These are phyloP conservation scores for Phallusia fumigata DNA, from an alignment of 23 tunicate species.

Conservation along the genomic window DNA sequence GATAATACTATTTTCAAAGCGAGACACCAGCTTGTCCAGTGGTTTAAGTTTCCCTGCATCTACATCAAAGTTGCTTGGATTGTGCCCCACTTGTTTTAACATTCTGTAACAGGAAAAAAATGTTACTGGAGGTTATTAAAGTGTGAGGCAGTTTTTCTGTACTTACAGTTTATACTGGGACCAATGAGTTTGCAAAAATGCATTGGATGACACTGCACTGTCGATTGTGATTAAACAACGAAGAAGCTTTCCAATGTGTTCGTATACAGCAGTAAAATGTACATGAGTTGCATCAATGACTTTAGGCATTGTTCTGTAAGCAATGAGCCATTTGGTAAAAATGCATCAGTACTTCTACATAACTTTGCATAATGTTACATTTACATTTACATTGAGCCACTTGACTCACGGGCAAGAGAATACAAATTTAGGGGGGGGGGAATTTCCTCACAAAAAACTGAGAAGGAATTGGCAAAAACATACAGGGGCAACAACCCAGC, in stretches of 20 bases:
- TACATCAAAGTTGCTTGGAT: constrained; percentile 60
- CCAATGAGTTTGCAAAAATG: constrained; percentile 63
- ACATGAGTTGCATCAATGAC: constrained; percentile 71
- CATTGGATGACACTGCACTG: constrained; percentile 60
- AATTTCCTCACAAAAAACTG: no score
- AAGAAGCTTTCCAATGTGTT: constrained; percentile 47
- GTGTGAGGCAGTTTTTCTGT: not conserved
- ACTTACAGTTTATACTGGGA: constrained; percentile 64
- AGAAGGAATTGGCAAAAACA: no score
- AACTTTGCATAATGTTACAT: not conserved
- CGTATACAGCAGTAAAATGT: constrained; percentile 68
- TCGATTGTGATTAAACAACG: constrained; percentile 62
- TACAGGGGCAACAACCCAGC: no score
- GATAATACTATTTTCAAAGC: constrained; percentile 48
- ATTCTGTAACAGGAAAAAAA: constrained; percentile 19
- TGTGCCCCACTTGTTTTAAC: constrained; percentile 69
- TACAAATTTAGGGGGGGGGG: no score
- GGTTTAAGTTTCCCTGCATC: constrained; percentile 53
- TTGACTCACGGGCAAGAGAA: not conserved
- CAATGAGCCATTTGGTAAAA: not conserved
- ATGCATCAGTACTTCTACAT: not conserved
- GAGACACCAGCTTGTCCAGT: constrained; percentile 65
- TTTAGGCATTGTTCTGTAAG: constrained; percentile 70
- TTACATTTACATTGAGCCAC: not conserved
- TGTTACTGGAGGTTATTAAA: not conserved